phyloP scores from a whole-genome alignment of 2,113 vertebrate genomes.

The Erinaceus europaeus region DNA sequence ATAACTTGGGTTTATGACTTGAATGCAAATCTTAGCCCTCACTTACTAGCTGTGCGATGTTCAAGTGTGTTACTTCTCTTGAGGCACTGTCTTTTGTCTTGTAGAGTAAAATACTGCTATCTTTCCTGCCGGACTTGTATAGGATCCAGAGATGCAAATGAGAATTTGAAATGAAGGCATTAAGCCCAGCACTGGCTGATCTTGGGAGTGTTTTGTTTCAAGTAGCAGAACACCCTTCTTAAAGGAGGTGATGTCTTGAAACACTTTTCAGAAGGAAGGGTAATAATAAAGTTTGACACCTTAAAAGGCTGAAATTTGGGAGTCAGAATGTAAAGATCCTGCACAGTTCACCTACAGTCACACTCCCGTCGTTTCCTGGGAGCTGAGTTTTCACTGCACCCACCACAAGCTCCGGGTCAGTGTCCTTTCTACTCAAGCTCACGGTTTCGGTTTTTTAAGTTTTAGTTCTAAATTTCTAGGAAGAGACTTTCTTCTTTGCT shows the following conservation, averaged over 20 bases:
- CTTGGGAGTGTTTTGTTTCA: background rate
- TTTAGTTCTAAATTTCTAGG: constrained; percentile 6
- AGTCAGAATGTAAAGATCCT: background rate
- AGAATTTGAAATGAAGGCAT: constrained; percentile 35
- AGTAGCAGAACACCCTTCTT: background rate
- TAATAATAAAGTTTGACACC: background rate
- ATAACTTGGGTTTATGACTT: background rate
- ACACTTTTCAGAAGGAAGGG: background rate
- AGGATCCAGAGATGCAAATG: constrained; percentile 14
- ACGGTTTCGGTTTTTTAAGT: constrained; percentile 7
- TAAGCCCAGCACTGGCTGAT: background rate
- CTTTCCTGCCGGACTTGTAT: constrained; percentile 5
- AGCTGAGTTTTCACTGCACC: background rate
- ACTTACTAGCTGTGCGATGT: background rate
- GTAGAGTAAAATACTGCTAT: background rate
- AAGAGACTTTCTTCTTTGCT: background rate
- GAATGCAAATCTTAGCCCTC: background rate
- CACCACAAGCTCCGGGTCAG: background rate
- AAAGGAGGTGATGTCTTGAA: background rate
- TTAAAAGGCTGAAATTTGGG: background rate
- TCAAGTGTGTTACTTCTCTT: background rate
- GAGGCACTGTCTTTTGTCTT: background rate
- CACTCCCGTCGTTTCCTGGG: background rate
- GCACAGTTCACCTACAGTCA: background rate
- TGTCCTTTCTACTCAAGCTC: constrained; percentile 11